These are phyloP conservation scores for Pseudois nayaur DNA, from an alignment of 2,113 vertebrate genomes.

Conservation along the genomic window DNA sequence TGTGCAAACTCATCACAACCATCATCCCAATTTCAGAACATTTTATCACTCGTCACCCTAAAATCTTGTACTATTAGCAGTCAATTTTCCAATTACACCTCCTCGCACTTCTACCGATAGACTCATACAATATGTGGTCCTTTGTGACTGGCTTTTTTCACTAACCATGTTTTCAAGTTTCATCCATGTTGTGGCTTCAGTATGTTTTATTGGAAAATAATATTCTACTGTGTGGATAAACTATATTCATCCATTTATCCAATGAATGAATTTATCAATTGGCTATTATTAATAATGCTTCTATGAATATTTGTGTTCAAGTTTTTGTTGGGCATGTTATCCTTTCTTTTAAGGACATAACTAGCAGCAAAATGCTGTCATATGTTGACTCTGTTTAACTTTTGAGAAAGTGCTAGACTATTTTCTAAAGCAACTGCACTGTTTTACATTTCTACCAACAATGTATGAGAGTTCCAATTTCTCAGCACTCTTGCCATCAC, in stretches of 20 bases:
- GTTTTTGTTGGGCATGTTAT: not conserved
- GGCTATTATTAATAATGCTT: not conserved
- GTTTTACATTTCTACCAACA: not conserved
- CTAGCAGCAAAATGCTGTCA: not conserved
- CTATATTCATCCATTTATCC: not conserved
- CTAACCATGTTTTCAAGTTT: not conserved
- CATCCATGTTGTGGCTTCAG: not conserved
- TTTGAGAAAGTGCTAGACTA: not conserved
- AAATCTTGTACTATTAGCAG: not conserved
- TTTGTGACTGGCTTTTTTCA: not conserved
- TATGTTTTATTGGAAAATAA: not conserved
- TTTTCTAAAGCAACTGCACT: not conserved
- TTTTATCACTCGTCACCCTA: not conserved
- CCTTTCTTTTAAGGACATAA: not conserved
- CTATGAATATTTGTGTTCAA: not conserved
- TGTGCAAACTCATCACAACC: not conserved
- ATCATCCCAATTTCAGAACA: not conserved
- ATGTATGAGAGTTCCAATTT: not conserved
- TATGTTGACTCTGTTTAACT: not conserved
- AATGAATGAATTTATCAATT: not conserved
- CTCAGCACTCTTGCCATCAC: not conserved
- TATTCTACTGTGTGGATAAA: not conserved
- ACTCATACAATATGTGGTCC: not conserved
- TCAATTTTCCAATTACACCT: not conserved
- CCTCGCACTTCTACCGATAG: not conserved